phyloP scores from a whole-genome alignment of 2,113 vertebrate species.

The Oryzias woworae region DNA sequence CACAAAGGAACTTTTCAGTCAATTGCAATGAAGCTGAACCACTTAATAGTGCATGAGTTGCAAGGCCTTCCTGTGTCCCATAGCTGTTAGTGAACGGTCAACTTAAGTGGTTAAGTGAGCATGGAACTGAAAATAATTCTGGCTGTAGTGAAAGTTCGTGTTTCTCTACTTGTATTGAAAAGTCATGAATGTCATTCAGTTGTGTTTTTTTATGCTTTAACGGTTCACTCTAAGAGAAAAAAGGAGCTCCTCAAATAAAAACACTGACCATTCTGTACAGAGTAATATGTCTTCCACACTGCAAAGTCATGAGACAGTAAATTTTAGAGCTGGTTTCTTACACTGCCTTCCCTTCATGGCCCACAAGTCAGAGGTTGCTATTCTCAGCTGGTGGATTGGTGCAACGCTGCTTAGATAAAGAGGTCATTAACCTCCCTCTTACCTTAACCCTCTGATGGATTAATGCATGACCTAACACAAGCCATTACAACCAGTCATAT shows the following conservation, averaged over 20 bases:
- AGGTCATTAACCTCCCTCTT: conserved; percentile 30
- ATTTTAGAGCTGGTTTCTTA: conserved; percentile 19
- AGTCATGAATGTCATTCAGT: conserved; percentile 33
- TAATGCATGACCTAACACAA: conserved; percentile 25
- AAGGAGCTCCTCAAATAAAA: conserved; percentile 6
- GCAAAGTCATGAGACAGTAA: conserved; percentile 27
- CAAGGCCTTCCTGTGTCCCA: conserved; percentile 31
- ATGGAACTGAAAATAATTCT: conserved; percentile 34
- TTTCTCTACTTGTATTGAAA: conserved; percentile 5
- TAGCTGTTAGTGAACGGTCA: conserved; percentile 71
- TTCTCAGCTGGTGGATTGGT: conserved; percentile 18
- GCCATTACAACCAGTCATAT: conserved; percentile 6
- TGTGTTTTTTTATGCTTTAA: conserved; percentile 35
- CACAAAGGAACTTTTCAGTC: conserved; percentile 37
- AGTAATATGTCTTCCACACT: conserved; percentile 14
- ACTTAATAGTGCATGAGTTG: conserved; percentile 36
- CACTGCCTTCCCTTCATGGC: neutral
- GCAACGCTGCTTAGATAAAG: conserved; percentile 38
- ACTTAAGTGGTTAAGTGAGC: conserved; percentile 69
- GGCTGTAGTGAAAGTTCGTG: conserved; percentile 15
- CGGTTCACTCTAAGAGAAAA: conserved; percentile 38
- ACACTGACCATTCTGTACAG: conserved; percentile 3
- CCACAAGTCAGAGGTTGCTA: conserved; percentile 2
- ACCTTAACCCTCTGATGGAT: conserved; percentile 11
- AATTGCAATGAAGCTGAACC: conserved; percentile 42